A percentile compares a stretch with the other conserved stretches of the same genome.
Evolutionary conservation across 2,113 vertebrate species (phyloP).

Genomic region (Turnix velox): DNA sequence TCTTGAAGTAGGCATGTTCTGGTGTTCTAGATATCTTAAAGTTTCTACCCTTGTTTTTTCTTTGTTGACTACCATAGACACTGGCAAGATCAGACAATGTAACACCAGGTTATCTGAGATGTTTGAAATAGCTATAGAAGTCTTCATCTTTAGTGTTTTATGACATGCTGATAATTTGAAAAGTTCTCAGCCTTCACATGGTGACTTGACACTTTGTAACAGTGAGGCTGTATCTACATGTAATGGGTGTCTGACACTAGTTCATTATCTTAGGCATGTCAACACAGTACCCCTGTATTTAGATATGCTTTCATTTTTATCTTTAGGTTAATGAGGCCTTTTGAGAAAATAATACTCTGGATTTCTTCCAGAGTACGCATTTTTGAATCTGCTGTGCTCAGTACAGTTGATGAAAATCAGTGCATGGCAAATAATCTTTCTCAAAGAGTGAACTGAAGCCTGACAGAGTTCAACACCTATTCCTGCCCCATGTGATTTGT

Average conservation of each 20-base stretch:
- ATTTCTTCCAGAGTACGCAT: not conserved
- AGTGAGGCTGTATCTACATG: not conserved
- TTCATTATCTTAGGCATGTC: not conserved
- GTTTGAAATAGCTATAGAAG: not conserved
- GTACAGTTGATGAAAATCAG: not conserved
- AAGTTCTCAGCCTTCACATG: not conserved
- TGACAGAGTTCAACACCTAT: not conserved
- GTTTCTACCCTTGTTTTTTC: not conserved
- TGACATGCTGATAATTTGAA: not conserved
- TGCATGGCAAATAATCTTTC: not conserved
- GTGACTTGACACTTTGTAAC: not conserved
- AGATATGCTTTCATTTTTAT: not conserved
- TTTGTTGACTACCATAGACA: not conserved
- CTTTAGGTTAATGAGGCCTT: not conserved
- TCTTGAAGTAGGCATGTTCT: not conserved
- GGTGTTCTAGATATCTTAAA: not conserved
- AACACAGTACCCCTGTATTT: not conserved
- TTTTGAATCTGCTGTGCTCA: not conserved
- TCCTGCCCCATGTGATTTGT: not conserved
- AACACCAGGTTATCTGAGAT: not conserved
- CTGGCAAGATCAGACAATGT: not conserved
- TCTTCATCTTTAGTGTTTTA: conserved; percentile 16
- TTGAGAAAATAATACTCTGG: not conserved
- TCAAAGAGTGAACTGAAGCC: not conserved
- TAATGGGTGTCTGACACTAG: not conserved